These are phyloP conservation scores for Choloepus hoffmanni DNA, from an alignment of 2,113 vertebrate genomes.

Conservation along the genomic window DNA sequence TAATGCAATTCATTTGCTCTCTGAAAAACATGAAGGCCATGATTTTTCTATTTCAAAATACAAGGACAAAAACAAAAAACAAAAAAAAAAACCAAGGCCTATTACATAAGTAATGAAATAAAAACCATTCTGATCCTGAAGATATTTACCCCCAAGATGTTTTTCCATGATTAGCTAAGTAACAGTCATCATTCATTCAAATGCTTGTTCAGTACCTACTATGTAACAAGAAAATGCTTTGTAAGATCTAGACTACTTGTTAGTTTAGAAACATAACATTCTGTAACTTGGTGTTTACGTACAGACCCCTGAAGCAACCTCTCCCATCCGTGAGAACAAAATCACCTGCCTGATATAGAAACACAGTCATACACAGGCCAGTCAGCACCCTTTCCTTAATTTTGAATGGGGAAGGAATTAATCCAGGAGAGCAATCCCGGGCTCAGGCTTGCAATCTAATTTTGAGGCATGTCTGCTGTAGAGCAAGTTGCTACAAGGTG, in stretches of 20 bases:
- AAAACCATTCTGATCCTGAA: neutral
- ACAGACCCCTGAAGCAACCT: neutral
- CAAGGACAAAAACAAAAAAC: too few species aligned
- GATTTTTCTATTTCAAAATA: neutral
- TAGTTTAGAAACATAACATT: neutral
- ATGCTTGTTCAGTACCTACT: neutral
- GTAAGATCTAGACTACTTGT: neutral
- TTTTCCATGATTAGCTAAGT: neutral
- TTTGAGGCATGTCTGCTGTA: neutral
- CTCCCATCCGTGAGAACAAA: neutral
- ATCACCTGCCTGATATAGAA: neutral
- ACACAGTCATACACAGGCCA: neutral
- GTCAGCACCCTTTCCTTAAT: neutral
- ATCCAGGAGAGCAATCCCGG: neutral
- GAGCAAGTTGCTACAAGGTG: too few species aligned
- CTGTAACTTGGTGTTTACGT: neutral
- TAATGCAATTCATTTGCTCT: conserved; percentile 53
- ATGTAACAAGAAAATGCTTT: neutral
- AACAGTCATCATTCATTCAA: neutral
- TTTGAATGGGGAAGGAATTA: neutral
- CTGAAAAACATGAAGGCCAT: conserved; percentile 9
- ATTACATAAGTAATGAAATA: neutral
- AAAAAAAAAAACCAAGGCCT: too few species aligned
- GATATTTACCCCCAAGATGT: neutral
- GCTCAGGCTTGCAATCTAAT: neutral